Conservation (phyloP, 2,888 invertebrate species). For the Amitus sp. region DNA sequence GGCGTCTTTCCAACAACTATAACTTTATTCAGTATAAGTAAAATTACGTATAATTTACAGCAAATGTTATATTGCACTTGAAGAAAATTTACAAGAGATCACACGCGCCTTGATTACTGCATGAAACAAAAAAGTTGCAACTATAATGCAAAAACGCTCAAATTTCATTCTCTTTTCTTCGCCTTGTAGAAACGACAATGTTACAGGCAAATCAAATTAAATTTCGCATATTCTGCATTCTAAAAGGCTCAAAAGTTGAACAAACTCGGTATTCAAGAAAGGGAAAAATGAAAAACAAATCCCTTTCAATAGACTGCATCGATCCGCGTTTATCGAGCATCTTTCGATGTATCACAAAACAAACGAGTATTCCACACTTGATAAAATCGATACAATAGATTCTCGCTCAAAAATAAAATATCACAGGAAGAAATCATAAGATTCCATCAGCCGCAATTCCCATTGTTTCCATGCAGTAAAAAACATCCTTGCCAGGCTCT, state of each 20-base stretch:
- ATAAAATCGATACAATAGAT: neutral
- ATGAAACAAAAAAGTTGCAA: constrained; percentile 3
- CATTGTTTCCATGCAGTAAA: neutral
- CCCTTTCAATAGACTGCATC: neutral
- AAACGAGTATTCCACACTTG: neutral
- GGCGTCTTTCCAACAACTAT: neutral
- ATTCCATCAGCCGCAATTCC: neutral
- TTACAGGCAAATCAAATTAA: neutral
- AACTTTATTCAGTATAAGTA: neutral
- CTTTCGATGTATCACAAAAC: too few relatives aligned
- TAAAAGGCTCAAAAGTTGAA: too few relatives aligned
- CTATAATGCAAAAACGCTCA: too few relatives aligned
- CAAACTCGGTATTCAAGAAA: neutral
- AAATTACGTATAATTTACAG: neutral
- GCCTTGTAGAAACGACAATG: neutral
- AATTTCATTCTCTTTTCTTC: too few relatives aligned
- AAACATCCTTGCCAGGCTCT: neutral
- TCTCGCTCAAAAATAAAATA: neutral
- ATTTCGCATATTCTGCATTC: too few relatives aligned
- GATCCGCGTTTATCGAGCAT: neutral
- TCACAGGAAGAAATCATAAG: neutral
- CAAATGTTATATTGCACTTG: constrained; percentile 26
- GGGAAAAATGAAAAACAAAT: neutral
- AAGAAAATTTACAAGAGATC: constrained; percentile 33
- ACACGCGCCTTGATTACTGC: constrained; percentile 12